Evolutionary conservation across 2,888 invertebrate species (phyloP).

Genomic region (Meliscaeva auricollis): DNA sequence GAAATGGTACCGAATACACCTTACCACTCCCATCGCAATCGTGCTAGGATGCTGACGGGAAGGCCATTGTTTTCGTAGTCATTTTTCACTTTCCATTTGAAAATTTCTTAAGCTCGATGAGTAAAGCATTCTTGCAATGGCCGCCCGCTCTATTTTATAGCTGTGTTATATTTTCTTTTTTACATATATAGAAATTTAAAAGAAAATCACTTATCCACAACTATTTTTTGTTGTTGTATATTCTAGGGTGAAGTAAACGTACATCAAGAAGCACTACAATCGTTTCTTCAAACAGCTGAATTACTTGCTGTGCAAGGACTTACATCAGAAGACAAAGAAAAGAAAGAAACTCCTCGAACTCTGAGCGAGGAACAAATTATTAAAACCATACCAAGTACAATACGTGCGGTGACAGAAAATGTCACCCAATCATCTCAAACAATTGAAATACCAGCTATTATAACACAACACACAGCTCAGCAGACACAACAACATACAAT

Average conservation of each 20-base stretch:
- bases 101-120: too few species aligned
- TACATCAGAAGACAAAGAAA: constrained; percentile 85
- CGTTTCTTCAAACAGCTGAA: constrained; percentile 91
- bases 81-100: too few species aligned
- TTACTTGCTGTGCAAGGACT: constrained; percentile 91
- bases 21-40: too few species aligned
- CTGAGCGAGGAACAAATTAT: constrained; percentile 82
- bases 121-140: too few species aligned
- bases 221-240: neutral
- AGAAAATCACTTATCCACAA: too few species aligned
- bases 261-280: constrained; percentile 90
- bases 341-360: constrained; percentile 80
- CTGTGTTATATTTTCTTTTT: too few species aligned
- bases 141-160: too few species aligned
- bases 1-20: too few species aligned
- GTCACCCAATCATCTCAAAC: constrained; percentile 81
- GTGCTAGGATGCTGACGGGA: too few species aligned
- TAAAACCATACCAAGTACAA: constrained; percentile 83
- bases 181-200: too few species aligned
- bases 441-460: constrained; percentile 81
- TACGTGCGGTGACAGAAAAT: constrained; percentile 80
- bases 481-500: constrained; percentile 76
- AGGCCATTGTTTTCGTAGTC: too few species aligned
- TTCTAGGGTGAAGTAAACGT: constrained; percentile 91
- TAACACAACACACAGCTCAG: constrained; percentile 78